Evolutionary conservation across 2,113 vertebrate species (phyloP).

Genomic region (Sapayoa aenigma): DNA sequence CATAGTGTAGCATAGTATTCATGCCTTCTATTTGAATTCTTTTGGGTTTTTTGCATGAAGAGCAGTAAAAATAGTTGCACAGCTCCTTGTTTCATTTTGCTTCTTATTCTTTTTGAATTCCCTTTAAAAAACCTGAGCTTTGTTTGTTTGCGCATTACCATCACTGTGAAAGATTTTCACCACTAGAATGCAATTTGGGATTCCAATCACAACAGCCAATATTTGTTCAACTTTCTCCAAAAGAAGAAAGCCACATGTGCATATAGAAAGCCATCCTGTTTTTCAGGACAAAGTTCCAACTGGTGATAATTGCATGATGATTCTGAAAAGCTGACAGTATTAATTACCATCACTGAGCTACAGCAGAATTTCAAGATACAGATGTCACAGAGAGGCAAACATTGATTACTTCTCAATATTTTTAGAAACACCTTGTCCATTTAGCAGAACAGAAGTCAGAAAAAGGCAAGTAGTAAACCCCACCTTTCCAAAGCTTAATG

Average conservation of each 20-base stretch:
- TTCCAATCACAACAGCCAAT: not conserved
- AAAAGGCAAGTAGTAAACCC: not conserved
- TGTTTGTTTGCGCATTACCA: not conserved
- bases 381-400: not conserved
- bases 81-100: not conserved
- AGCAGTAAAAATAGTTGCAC: not conserved
- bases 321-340: not conserved
- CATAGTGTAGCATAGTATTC: not conserved
- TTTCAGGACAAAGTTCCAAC: not conserved
- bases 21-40: not conserved
- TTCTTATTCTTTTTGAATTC: not conserved
- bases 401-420: not conserved
- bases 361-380: not conserved
- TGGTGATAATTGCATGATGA: not conserved
- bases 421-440: not conserved
- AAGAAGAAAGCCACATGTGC: not conserved
- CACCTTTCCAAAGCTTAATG: not conserved
- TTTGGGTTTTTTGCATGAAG: not conserved
- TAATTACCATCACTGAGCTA: not conserved
- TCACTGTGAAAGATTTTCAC: not conserved
- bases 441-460: not conserved
- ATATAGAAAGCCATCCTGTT: not conserved
- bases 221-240: constrained; percentile 13
- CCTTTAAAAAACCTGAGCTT: not conserved
- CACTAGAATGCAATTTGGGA: not conserved